Conservation (phyloP, 2,797 vertebrate species). For the Parauchenoglanis punctatus region DNA sequence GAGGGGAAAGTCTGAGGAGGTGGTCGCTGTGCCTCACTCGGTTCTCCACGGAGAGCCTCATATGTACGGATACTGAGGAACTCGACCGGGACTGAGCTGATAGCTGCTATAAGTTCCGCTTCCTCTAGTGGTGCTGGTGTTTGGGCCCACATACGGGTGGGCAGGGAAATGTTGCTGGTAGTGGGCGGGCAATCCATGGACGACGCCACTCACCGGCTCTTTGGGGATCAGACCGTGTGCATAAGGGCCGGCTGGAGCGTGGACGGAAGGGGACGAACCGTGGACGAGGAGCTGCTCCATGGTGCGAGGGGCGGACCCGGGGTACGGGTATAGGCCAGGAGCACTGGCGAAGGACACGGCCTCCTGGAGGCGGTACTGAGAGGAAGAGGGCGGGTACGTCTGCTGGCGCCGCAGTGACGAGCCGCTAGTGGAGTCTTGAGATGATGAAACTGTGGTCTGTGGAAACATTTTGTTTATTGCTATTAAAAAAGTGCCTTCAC, state of each 20-base stretch:
- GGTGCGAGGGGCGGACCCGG: conserved; percentile 87
- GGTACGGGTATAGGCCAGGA: conserved; percentile 88
- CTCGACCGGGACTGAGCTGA: conserved; percentile 92
- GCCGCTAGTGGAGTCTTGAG: conserved; percentile 83
- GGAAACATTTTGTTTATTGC: not conserved
- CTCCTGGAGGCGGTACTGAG: conserved; percentile 92
- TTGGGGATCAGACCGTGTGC: conserved; percentile 85
- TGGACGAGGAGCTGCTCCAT: conserved; percentile 86
- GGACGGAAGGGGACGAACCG: conserved; percentile 73
- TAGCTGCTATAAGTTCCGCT: conserved; percentile 90
- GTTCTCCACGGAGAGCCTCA: conserved; percentile 62
- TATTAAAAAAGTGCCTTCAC: not conserved
- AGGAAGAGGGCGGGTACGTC: conserved; percentile 84
- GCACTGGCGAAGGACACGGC: conserved; percentile 82
- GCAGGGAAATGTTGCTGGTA: conserved; percentile 89
- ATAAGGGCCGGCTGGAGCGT: conserved; percentile 80
- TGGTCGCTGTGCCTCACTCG: conserved; percentile 10
- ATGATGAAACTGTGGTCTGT: conserved; percentile 73
- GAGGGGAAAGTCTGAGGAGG: conserved; percentile 34
- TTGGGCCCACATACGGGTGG: conserved; percentile 84
- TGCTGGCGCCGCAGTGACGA: conserved; percentile 83
- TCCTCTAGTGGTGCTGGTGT: conserved; percentile 75
- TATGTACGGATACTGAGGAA: conserved; percentile 94
- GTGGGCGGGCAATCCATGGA: conserved; percentile 86
- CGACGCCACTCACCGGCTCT: conserved; percentile 81